These are phyloP conservation scores for Gyps fulvus DNA, from an alignment of 2,113 vertebrate species.

Conservation along the genomic window DNA sequence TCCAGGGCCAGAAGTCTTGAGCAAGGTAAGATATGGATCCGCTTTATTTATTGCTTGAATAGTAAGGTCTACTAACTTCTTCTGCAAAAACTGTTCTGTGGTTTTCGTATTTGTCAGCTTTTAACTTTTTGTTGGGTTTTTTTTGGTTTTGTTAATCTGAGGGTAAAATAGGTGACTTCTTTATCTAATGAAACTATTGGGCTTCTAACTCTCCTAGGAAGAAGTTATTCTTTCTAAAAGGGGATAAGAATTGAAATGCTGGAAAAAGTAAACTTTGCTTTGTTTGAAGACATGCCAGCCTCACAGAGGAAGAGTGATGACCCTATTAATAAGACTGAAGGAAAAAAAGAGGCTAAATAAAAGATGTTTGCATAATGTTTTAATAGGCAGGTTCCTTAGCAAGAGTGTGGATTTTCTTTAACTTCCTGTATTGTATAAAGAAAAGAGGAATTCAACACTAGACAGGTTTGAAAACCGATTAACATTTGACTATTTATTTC, in stretches of 20 bases:
- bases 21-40: not conserved
- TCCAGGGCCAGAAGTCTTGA: not conserved
- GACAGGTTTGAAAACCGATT: not conserved
- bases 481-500: constrained; percentile 15
- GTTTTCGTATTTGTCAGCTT: not conserved
- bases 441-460: not conserved
- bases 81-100: not conserved
- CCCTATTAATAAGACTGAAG: not conserved
- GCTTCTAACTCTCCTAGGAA: not conserved
- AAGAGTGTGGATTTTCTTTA: not conserved
- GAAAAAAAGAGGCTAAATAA: not conserved
- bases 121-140: not conserved
- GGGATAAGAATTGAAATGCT: not conserved
- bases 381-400: not conserved
- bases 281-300: not conserved
- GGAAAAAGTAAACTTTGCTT: not conserved
- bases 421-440: not conserved
- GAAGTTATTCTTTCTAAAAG: not conserved
- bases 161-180: not conserved
- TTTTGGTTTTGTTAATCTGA: not conserved
- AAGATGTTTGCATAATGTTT: constrained; percentile 7
- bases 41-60: not conserved
- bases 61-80: not conserved
- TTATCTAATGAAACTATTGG: not conserved
- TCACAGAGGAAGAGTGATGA: not conserved